Evolutionary conservation across 2,888 invertebrate genomes (phyloP).

Genomic region (Antheraea yamamai): DNA sequence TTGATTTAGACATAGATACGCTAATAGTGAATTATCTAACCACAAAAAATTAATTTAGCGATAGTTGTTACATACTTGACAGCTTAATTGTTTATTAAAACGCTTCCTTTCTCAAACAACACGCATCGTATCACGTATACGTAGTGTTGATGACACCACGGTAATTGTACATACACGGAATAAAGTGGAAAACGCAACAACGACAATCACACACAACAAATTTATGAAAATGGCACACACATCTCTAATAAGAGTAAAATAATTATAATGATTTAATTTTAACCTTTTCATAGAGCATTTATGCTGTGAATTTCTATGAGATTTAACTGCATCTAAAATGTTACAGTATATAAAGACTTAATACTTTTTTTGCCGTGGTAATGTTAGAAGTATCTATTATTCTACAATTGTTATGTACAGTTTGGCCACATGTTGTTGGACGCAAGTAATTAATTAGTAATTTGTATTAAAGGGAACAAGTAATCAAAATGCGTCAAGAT

Average conservation of each 20-base stretch:
- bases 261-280: neutral
- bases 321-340: neutral
- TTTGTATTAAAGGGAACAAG: neutral
- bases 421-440: neutral
- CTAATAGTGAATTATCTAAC: neutral
- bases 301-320: neutral
- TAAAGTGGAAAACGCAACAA: neutral
- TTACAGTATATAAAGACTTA: neutral
- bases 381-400: neutral
- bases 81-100: neutral
- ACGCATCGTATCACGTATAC: neutral
- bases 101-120: neutral
- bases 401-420: neutral
- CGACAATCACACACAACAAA: neutral
- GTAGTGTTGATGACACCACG: constrained; percentile 4
- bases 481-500: neutral
- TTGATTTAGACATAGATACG: neutral
- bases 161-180: neutral
- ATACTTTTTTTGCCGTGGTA: neutral
- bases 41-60: neutral
- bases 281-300: neutral
- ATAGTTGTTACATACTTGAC: neutral
- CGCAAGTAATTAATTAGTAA: neutral
- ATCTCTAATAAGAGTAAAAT: neutral
- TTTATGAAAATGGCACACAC: neutral